phyloP scores from a whole-genome alignment of 2,888 invertebrate species.

The Tetrapedia diversipes region DNA sequence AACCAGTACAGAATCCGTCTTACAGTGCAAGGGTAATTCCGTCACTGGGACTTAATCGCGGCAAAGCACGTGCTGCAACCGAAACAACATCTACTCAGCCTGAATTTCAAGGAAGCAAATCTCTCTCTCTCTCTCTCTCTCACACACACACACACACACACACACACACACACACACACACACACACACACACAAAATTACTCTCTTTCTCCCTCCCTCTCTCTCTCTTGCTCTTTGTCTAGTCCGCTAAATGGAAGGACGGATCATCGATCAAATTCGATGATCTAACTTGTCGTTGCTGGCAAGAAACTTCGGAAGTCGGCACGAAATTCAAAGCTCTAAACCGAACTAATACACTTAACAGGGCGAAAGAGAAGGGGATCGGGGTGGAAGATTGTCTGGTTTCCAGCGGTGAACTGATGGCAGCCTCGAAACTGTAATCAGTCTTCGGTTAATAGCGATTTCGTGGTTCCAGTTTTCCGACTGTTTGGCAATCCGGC shows the following conservation, averaged over 20 bases:
- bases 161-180: too few species aligned
- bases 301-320: constrained; percentile 35
- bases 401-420: constrained; percentile 7
- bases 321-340: constrained; percentile 23
- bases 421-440: constrained; percentile 11
- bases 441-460: constrained; percentile 26
- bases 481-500: neutral
- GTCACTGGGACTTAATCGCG: constrained; percentile 44
- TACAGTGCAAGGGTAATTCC: constrained; percentile 51
- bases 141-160: too few species aligned
- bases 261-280: constrained; percentile 55
- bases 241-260: neutral
- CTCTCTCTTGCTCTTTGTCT: neutral
- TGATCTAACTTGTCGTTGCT: constrained; percentile 38
- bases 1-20: constrained; percentile 36
- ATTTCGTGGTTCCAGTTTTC: constrained; percentile 23
- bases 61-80: constrained; percentile 41
- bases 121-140: neutral
- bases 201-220: neutral
- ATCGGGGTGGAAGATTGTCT: constrained; percentile 31
- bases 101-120: neutral
- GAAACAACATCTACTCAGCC: constrained; percentile 40
- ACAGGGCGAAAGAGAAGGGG: neutral
- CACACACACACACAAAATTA: too few species aligned
- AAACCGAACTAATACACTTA: constrained; percentile 46